A percentile compares a stretch with the other conserved stretches of the same genome.
These are phyloP conservation scores for Pyrrhura leucotis DNA, from an alignment of 2,797 vertebrate genomes.

Conservation along the genomic window DNA sequence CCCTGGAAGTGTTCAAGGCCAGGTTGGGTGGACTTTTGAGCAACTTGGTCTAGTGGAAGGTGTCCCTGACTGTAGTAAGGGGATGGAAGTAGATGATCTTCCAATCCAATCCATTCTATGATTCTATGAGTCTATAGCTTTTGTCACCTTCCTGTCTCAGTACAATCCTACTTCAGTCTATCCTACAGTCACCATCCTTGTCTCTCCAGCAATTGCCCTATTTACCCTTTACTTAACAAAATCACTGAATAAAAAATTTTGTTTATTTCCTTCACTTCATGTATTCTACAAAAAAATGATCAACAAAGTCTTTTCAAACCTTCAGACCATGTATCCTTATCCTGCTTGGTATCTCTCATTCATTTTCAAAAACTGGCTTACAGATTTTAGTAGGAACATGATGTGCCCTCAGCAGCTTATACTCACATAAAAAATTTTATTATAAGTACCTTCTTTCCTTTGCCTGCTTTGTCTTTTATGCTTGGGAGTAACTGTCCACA, in stretches of 20 bases:
- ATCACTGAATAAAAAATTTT: not conserved
- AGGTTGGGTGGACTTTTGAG: not conserved
- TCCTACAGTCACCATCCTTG: not conserved
- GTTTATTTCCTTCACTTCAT: not conserved
- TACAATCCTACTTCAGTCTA: not conserved
- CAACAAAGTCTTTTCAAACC: not conserved
- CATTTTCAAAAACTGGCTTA: not conserved
- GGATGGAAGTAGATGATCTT: not conserved
- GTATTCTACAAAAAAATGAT: fast-evolving
- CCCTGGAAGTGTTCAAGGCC: not conserved
- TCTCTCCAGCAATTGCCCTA: not conserved
- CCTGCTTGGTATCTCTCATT: not conserved
- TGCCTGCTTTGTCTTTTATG: not conserved
- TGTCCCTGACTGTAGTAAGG: not conserved
- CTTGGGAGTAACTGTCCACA: not conserved
- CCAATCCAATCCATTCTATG: not conserved
- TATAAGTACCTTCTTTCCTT: not conserved
- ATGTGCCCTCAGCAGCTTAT: not conserved
- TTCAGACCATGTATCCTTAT: not conserved
- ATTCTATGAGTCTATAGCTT: not conserved
- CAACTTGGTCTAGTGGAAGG: not conserved
- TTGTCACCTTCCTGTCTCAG: not conserved
- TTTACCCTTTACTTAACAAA: not conserved
- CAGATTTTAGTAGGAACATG: not conserved
- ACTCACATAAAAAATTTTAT: not conserved